Percentiles rank a stretch among this genome's conserved stretches.
Evolutionary conservation across 2,888 invertebrate genomes (phyloP).

Genomic region (Pecten maximus): DNA sequence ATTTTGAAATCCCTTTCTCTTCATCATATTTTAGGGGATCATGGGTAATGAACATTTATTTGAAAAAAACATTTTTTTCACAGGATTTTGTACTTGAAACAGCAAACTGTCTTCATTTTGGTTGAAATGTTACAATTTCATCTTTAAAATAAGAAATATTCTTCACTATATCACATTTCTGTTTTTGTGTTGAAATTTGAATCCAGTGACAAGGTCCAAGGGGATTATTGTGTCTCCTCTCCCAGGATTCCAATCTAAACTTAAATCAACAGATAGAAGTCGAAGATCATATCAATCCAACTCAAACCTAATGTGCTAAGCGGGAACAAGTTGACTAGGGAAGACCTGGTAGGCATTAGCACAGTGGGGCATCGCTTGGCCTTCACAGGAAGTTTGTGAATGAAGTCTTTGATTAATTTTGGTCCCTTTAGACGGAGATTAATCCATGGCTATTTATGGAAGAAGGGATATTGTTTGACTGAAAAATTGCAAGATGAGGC

Average conservation of each 20-base stretch:
- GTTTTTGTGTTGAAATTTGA: neutral
- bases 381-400: constrained; percentile 8
- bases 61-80: too few relatives aligned
- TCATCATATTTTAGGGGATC: too few relatives aligned
- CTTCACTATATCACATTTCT: too few relatives aligned
- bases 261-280: neutral
- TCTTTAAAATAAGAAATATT: neutral
- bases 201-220: neutral
- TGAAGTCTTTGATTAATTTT: constrained; percentile 11
- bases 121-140: neutral
- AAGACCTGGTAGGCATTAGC: neutral
- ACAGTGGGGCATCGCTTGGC: neutral
- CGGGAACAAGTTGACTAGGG: neutral
- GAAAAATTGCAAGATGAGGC: constrained; percentile 6
- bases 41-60: too few relatives aligned
- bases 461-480: neutral
- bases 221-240: neutral
- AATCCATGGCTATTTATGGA: neutral
- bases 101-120: neutral
- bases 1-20: too few relatives aligned
- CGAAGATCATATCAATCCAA: neutral
- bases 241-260: neutral
- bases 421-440: neutral
- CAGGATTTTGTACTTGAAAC: too few relatives aligned
- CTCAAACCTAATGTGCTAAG: neutral